A percentile compares a stretch with the other conserved stretches of the same genome.
These are phyloP conservation scores for Hyposoter dolosus DNA, from an alignment of 2,888 invertebrate species.

Conservation along the genomic window DNA sequence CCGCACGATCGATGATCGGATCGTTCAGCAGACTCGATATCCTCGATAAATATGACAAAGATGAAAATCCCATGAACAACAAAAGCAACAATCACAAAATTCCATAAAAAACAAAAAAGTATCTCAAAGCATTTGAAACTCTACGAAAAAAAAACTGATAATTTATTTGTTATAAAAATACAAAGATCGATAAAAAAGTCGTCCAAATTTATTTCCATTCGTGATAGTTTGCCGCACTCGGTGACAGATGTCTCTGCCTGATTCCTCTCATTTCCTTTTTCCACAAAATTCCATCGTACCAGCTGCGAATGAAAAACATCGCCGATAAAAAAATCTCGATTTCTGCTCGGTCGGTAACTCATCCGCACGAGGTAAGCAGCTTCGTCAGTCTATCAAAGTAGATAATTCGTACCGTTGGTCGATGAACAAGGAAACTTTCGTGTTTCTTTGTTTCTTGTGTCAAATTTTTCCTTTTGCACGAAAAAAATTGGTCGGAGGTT, in stretches of 20 bases:
- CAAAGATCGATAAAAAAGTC: neutral
- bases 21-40: constrained; percentile 81
- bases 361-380: neutral
- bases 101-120: constrained; percentile 56
- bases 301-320: neutral
- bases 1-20: constrained; percentile 79
- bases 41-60: constrained; percentile 79
- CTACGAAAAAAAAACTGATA: neutral
- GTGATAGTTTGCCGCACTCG: neutral
- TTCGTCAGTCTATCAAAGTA: neutral
- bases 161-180: constrained; percentile 2
- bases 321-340: neutral
- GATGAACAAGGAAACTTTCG: neutral
- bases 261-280: neutral
- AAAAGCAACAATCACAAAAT: constrained; percentile 75
- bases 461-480: neutral
- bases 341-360: neutral
- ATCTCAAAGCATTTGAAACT: neutral
- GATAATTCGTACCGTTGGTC: neutral
- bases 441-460: neutral
- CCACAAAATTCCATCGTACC: neutral
- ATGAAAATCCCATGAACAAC: constrained; percentile 75
- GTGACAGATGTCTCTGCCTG: neutral
- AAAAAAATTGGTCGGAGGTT: neutral
- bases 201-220: neutral